Conservation (phyloP, 2,113 vertebrate genomes). For the Colinus virginianus region DNA sequence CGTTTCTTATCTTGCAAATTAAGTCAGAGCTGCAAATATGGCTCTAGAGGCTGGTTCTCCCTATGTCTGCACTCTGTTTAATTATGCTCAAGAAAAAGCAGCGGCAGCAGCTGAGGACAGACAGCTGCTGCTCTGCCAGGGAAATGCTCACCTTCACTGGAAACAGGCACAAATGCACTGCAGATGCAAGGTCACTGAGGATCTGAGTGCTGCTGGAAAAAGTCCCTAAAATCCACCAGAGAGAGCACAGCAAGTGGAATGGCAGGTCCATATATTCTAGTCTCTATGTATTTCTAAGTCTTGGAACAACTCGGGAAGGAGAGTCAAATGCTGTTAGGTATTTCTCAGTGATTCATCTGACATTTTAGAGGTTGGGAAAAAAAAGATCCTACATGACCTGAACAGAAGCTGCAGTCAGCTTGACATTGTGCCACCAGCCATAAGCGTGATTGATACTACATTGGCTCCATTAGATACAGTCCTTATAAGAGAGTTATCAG, state of each 20-base stretch:
- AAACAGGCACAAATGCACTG: neutral
- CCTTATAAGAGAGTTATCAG: neutral
- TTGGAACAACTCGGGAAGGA: neutral
- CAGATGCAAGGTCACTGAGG: neutral
- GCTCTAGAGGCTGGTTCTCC: slow-evolving; percentile 4
- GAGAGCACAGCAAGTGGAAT: neutral
- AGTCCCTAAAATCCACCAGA: neutral
- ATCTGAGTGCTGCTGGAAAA: neutral
- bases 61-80: neutral
- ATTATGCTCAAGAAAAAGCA: slow-evolving; percentile 23
- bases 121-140: neutral
- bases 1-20: slow-evolving; percentile 6
- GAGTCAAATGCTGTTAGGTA: neutral
- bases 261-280: neutral
- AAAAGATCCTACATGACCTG: neutral
- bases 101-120: neutral
- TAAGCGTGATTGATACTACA: neutral
- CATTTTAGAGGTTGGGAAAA: neutral
- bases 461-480: neutral
- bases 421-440: neutral
- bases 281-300: neutral
- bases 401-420: neutral
- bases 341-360: neutral
- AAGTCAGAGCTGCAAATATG: neutral
- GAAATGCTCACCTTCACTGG: neutral